phyloP scores from a whole-genome alignment of 1,140 invertebrate species.

The Yoshiicerus persimilis region DNA sequence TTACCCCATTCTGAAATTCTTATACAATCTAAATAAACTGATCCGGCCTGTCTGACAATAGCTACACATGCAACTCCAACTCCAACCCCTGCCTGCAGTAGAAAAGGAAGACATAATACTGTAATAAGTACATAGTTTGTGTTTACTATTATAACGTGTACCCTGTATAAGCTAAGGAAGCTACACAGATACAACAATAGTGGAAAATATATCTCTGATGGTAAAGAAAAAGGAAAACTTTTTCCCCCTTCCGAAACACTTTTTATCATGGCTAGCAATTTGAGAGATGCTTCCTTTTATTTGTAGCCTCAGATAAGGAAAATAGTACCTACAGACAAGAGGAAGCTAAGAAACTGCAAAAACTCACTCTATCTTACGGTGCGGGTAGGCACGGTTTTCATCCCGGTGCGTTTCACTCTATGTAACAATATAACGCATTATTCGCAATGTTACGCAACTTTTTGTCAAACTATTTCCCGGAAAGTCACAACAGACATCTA shows the following conservation, averaged over 20 bases:
- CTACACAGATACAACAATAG: background rate
- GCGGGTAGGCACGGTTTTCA: background rate
- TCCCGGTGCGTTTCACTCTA: background rate
- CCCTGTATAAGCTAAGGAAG: background rate
- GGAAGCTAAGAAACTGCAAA: background rate
- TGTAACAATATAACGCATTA: background rate
- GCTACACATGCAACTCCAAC: too few species aligned
- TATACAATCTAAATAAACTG: too few species aligned
- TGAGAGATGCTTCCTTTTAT: slow-evolving; percentile 17
- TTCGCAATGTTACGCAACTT: background rate
- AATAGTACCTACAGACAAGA: background rate
- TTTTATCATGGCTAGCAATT: slow-evolving; percentile 3
- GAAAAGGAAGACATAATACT: too few species aligned
- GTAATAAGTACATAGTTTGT: too few species aligned
- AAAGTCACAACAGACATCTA: background rate
- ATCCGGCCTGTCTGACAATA: too few species aligned
- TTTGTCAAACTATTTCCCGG: background rate
- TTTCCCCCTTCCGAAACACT: background rate
- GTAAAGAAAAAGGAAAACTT: slow-evolving; percentile 2
- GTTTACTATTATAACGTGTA: background rate
- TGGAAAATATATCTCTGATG: background rate
- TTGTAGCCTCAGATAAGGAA: slow-evolving; percentile 4
- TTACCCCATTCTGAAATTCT: too few species aligned
- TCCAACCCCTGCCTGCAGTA: too few species aligned
- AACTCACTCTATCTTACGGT: background rate